Conservation (phyloP, 1,140 invertebrate genomes). For the Drosophila bocki region DNA sequence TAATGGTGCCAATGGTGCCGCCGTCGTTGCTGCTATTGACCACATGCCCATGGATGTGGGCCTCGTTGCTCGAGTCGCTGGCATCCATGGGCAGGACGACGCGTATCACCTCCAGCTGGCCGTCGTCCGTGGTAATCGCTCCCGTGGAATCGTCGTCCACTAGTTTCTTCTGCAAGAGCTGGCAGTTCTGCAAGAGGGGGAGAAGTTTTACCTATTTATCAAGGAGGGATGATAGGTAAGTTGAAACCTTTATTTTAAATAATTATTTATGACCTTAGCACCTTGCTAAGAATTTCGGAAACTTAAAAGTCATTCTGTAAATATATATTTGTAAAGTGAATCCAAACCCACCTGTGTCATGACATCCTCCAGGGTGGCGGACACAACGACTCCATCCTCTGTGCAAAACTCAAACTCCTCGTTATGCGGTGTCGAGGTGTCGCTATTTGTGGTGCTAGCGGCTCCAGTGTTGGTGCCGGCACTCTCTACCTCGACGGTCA, state of each 20-base stretch:
- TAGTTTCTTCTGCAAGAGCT: constrained; percentile 69
- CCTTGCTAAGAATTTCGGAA: background rate
- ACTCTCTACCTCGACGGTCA: constrained; percentile 56
- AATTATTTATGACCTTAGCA: background rate
- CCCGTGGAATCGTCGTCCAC: constrained; percentile 43
- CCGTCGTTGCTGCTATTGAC: constrained; percentile 63
- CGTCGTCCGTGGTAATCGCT: constrained; percentile 28
- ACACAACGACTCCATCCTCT: constrained; percentile 74
- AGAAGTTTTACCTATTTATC: constrained; percentile 38
- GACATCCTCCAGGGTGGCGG: constrained; percentile 77
- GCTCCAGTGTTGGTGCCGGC: constrained; percentile 1
- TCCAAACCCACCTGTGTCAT: constrained; percentile 67
- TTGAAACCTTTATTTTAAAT: constrained; percentile 3
- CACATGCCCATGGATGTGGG: constrained; percentile 62
- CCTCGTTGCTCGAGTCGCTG: constrained; percentile 76
- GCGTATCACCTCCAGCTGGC: constrained; percentile 72
- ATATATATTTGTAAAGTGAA: background rate
- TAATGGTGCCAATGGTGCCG: constrained; percentile 35
- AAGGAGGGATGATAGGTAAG: constrained; percentile 21
- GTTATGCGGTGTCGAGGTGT: constrained; percentile 36
- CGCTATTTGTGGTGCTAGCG: constrained; percentile 26
- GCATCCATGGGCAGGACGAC: constrained; percentile 83
- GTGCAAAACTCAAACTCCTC: constrained; percentile 72
- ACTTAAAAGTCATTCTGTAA: background rate
- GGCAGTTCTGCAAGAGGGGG: constrained; percentile 62